phyloP scores from a whole-genome alignment of 2,797 vertebrate genomes.

The Knipowitschia caucasica region DNA sequence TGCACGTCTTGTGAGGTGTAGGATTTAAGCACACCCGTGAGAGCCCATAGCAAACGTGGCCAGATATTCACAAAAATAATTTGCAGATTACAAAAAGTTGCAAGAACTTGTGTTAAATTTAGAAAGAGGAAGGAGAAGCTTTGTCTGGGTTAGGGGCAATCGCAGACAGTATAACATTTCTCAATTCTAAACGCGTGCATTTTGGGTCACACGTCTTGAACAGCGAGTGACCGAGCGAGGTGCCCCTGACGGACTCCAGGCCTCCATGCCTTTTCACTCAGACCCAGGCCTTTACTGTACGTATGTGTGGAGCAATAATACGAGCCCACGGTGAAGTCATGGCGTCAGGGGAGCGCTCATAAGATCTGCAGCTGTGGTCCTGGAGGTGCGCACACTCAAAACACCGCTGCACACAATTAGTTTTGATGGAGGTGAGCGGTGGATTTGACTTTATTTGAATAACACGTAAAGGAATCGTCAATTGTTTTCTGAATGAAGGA shows the following conservation, averaged over 20 bases:
- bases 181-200: constrained; percentile 15
- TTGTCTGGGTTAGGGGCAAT: constrained; percentile 42
- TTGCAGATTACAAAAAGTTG: constrained; percentile 25
- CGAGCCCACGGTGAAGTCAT: constrained; percentile 71
- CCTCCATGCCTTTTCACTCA: constrained; percentile 32
- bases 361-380: constrained; percentile 74
- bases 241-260: constrained; percentile 27
- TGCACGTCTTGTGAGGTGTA: too few relatives aligned
- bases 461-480: constrained; percentile 13
- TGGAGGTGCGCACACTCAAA: constrained; percentile 48
- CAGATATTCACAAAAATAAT: constrained; percentile 13
- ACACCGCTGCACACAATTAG: constrained; percentile 46
- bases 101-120: constrained; percentile 42
- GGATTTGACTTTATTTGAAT: background rate
- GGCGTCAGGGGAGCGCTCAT: constrained; percentile 59
- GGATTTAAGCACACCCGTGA: too few relatives aligned
- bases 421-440: constrained; percentile 25
- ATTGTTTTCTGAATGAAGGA: background rate
- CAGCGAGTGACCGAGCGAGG: constrained; percentile 6
- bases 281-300: constrained; percentile 24
- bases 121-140: constrained; percentile 48
- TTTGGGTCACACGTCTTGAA: constrained; percentile 7
- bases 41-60: background rate
- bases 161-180: constrained; percentile 28
- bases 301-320: constrained; percentile 40